Evolutionary conservation across 2,888 invertebrate species (phyloP).

Genomic region (Himalopsyche japonica): DNA sequence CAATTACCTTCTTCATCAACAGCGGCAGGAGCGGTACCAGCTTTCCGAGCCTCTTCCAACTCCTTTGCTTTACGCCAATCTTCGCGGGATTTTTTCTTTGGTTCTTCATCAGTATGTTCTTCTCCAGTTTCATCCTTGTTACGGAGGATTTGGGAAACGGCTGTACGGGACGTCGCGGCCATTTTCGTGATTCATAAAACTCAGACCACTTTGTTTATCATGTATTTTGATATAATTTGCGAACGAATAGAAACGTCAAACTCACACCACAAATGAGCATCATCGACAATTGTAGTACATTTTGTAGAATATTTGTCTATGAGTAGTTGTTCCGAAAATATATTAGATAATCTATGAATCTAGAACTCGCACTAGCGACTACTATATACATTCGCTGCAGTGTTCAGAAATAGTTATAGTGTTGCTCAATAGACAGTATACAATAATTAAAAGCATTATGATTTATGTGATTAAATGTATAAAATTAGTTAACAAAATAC

Average conservation of each 20-base stretch:
- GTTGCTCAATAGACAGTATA: too few species aligned
- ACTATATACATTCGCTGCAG: too few species aligned
- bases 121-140: conserved; percentile 62
- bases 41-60: conserved; percentile 95
- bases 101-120: conserved; percentile 68
- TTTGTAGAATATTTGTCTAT: too few species aligned
- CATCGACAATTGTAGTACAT: not conserved
- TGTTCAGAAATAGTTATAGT: too few species aligned
- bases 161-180: conserved; percentile 53
- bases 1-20: conserved; percentile 69
- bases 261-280: not conserved
- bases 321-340: too few species aligned
- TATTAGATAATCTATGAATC: too few species aligned
- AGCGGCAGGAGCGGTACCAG: conserved; percentile 92
- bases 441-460: too few species aligned
- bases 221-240: not conserved
- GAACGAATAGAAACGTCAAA: conserved; percentile 1
- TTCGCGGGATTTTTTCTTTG: conserved; percentile 85
- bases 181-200: conserved; percentile 42
- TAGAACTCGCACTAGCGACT: too few species aligned
- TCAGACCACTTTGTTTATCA: not conserved
- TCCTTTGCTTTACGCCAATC: conserved; percentile 98
- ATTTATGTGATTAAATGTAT: too few species aligned
- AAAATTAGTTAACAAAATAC: too few species aligned
- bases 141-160: conserved; percentile 76